A percentile compares a stretch with the other conserved stretches of the same genome.
Evolutionary conservation across 1,140 invertebrate genomes (phyloP).

Genomic region (Brevipalpus yothersi): DNA sequence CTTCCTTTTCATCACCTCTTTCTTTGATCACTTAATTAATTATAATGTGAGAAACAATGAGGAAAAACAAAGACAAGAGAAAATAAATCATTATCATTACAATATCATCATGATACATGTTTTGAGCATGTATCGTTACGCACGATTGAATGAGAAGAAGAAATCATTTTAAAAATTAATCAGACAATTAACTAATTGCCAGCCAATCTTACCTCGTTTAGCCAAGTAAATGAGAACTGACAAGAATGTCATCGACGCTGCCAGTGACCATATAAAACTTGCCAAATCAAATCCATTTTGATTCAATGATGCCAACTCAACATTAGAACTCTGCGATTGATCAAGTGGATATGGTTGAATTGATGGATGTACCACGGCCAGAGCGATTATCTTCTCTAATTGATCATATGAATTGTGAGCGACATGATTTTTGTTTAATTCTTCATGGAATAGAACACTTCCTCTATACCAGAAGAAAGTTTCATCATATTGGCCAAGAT

Average conservation of each 20-base stretch:
- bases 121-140: too few relatives aligned
- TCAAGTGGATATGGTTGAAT: not conserved
- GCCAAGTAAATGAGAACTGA: not conserved
- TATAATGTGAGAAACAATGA: not conserved
- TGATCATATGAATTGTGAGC: slow-evolving; percentile 37
- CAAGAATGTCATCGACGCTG: not conserved
- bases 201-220: not conserved
- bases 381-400: not conserved
- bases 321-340: not conserved
- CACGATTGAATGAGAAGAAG: too few relatives aligned
- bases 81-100: not conserved
- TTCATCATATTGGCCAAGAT: slow-evolving; percentile 42
- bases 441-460: slow-evolving; percentile 37
- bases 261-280: not conserved
- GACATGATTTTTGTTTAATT: slow-evolving; percentile 35
- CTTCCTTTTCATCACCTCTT: not conserved
- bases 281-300: not conserved
- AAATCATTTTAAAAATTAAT: too few relatives aligned
- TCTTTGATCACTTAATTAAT: not conserved
- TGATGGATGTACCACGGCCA: not conserved
- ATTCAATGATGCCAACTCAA: not conserved
- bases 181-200: too few relatives aligned
- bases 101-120: too few relatives aligned
- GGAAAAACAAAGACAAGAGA: not conserved
- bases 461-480: slow-evolving; percentile 63